phyloP scores from a whole-genome alignment of 2,888 invertebrate species.

The Brachypterus glaber region DNA sequence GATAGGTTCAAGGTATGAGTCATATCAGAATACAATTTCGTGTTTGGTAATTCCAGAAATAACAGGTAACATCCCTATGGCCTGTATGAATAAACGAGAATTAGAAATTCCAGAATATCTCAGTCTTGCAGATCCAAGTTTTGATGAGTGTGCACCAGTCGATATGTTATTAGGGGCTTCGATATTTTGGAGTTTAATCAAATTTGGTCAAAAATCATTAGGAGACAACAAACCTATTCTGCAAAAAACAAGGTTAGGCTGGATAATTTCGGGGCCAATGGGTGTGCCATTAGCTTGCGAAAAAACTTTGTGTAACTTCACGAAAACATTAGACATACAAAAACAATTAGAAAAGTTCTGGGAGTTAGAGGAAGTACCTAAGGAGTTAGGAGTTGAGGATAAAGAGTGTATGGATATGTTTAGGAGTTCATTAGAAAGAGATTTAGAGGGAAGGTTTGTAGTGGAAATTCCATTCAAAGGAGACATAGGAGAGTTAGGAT shows the following conservation, averaged over 20 bases:
- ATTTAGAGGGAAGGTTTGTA: constrained; percentile 8
- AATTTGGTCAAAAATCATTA: not conserved
- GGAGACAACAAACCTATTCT: not conserved
- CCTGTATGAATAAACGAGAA: not conserved
- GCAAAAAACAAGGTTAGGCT: constrained; percentile 10
- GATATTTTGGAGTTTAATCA: not conserved
- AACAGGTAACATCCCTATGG: not conserved
- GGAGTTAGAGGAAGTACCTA: constrained; percentile 9
- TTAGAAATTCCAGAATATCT: not conserved
- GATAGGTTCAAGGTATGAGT: not conserved
- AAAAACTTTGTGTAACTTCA: constrained; percentile 7
- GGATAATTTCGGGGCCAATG: constrained; percentile 4
- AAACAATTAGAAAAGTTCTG: constrained; percentile 10
- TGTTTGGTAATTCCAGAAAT: not conserved
- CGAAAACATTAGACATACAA: not conserved
- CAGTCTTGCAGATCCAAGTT: not conserved
- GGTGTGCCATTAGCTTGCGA: not conserved
- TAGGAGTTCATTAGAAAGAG: constrained; percentile 3
- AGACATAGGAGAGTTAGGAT: constrained; percentile 4
- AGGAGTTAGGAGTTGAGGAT: not conserved
- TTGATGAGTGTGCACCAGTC: not conserved
- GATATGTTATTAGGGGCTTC: not conserved
- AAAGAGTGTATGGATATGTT: constrained; percentile 2
- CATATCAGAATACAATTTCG: not conserved
- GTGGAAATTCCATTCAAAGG: constrained; percentile 7